These are phyloP conservation scores for Setophaga coronata DNA, from an alignment of 2,113 vertebrate genomes.

Conservation along the genomic window DNA sequence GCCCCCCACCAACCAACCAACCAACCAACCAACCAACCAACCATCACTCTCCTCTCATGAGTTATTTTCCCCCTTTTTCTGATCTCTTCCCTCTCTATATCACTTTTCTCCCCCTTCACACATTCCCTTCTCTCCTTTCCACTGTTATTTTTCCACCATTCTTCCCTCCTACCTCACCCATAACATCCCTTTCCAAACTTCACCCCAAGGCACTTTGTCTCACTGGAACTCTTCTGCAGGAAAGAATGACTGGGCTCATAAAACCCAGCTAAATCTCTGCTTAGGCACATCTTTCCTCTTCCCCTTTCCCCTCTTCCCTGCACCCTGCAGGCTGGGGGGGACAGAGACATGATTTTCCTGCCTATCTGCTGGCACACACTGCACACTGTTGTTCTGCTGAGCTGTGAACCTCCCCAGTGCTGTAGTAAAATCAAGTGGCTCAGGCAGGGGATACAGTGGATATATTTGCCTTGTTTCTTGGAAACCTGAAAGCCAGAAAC, in stretches of 20 bases:
- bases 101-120: background rate
- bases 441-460: background rate
- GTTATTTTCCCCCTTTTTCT: background rate
- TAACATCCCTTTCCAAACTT: background rate
- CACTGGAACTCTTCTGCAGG: background rate
- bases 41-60: no score
- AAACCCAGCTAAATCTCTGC: background rate
- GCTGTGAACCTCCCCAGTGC: background rate
- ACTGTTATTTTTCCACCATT: background rate
- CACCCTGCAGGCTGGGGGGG: background rate
- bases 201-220: background rate
- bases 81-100: background rate
- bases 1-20: background rate
- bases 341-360: background rate
- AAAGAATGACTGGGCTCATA: background rate
- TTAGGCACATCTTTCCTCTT: background rate
- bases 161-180: background rate
- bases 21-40: no score
- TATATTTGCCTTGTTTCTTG: conserved; percentile 56
- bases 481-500: conserved; percentile 56
- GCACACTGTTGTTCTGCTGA: background rate
- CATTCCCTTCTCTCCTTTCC: background rate
- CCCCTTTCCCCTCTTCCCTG: background rate
- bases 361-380: background rate
- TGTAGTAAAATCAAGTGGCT: conserved; percentile 18